Conservation (phyloP, 2,797 vertebrate genomes). For the Rhinatrema bivittatum region DNA sequence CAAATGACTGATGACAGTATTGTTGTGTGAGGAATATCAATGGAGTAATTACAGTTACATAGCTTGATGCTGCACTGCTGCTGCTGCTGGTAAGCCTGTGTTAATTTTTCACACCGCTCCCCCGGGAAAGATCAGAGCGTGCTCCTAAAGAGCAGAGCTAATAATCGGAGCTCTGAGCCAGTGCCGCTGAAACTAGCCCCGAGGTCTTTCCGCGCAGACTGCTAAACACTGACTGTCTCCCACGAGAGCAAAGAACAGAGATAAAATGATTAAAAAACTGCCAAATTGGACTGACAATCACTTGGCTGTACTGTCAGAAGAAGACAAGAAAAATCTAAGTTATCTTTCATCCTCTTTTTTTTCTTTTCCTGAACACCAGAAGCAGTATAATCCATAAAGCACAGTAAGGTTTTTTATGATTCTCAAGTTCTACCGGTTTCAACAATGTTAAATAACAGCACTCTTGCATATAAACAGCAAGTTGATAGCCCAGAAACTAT, state of each 20-base stretch:
- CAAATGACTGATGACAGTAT: conserved; percentile 97
- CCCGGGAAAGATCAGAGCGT: conserved; percentile 81
- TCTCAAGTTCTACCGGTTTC: no score
- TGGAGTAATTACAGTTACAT: conserved; percentile 99
- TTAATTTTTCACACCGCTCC: conserved; percentile 95
- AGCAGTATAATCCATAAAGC: no score
- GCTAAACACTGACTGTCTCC: conserved; percentile 90
- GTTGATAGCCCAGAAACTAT: no score
- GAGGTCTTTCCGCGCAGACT: conserved; percentile 90
- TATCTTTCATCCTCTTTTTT: conserved; percentile 42
- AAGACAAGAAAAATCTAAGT: conserved; percentile 66
- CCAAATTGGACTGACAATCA: conserved; percentile 88
- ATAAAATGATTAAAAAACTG: conserved; percentile 97
- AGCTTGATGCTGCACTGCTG: conserved; percentile 72
- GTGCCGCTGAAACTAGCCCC: conserved; percentile 84
- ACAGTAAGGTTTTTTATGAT: no score
- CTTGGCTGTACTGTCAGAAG: conserved; percentile 64
- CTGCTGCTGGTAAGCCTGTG: conserved; percentile 71
- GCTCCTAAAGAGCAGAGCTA: conserved; percentile 98
- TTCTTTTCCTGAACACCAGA: conserved; percentile 46
- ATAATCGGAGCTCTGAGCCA: conserved; percentile 94
- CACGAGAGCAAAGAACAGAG: conserved; percentile 78
- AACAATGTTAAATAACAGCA: no score
- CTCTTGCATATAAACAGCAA: no score
- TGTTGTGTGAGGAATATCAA: conserved; percentile 99